Conservation (phyloP, 2,797 vertebrate genomes). For the Taeniopygia guttata region DNA sequence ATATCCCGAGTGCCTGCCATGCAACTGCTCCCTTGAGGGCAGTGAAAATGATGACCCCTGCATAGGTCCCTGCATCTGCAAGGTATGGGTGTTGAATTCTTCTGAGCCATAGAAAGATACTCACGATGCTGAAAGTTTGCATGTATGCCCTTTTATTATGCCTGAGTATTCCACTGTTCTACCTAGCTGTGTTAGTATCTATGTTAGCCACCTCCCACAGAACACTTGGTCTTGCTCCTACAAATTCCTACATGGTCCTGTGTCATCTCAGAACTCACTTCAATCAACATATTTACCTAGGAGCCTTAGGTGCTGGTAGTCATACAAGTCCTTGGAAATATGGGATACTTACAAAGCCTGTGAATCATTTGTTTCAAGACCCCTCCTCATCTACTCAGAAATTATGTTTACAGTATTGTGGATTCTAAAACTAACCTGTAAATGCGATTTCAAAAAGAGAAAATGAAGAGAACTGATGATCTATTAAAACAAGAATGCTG, state of each 20-base stretch:
- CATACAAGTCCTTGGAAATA: background rate
- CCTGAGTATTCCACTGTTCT: background rate
- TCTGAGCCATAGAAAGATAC: background rate
- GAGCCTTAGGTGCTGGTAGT: background rate
- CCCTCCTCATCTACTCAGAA: background rate
- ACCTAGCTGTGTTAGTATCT: background rate
- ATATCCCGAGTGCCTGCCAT: constrained; percentile 86
- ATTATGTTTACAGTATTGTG: background rate
- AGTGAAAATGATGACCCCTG: constrained; percentile 91
- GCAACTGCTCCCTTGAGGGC: constrained; percentile 87
- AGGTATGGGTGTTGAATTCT: constrained; percentile 76
- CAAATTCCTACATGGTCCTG: background rate
- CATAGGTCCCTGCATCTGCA: constrained; percentile 86
- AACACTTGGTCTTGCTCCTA: background rate
- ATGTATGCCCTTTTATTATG: background rate
- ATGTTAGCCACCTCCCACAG: background rate
- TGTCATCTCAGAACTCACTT: background rate
- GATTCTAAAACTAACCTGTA: background rate
- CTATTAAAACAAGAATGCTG: background rate
- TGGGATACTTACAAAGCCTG: background rate
- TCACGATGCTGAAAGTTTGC: background rate
- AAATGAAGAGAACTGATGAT: background rate
- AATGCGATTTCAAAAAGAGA: background rate
- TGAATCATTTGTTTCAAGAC: background rate
- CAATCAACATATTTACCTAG: background rate